These are phyloP conservation scores for Carlito syrichta DNA, from an alignment of 2,113 vertebrate genomes.

Conservation along the genomic window DNA sequence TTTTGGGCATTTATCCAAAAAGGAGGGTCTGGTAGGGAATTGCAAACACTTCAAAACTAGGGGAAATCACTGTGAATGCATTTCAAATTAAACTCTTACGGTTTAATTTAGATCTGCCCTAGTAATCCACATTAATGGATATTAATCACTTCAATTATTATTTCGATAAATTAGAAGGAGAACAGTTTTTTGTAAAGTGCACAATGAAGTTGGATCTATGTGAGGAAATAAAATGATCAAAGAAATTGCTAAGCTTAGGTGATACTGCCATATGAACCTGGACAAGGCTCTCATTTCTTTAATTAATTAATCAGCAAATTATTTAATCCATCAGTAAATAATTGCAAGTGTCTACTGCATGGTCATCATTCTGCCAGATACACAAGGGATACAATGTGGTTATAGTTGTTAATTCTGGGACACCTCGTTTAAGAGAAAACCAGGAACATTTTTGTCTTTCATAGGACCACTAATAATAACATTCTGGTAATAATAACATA, in stretches of 20 bases:
- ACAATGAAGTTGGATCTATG: background rate
- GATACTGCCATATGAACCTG: background rate
- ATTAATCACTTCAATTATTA: background rate
- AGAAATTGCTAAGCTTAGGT: background rate
- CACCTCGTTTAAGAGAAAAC: background rate
- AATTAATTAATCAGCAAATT: background rate
- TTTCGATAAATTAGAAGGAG: constrained; percentile 15
- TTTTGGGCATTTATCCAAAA: constrained; percentile 38
- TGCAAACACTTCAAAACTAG: constrained; percentile 32
- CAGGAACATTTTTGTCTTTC: background rate
- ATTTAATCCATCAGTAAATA: background rate
- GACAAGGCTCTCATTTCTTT: background rate
- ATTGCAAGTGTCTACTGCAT: background rate
- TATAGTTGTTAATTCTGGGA: background rate
- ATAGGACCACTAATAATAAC: background rate
- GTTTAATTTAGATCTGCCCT: constrained; percentile 34
- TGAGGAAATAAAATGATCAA: background rate
- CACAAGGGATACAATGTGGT: background rate
- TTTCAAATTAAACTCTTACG: constrained; percentile 22
- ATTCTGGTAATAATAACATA: no score
- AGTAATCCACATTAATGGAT: constrained; percentile 18
- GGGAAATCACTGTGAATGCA: background rate
- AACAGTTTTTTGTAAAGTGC: background rate
- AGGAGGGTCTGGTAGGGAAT: constrained; percentile 5
- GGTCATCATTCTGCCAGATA: background rate